Evolutionary conservation across 2,888 invertebrate genomes (phyloP).

Genomic region (Eupithecia inturbata): DNA sequence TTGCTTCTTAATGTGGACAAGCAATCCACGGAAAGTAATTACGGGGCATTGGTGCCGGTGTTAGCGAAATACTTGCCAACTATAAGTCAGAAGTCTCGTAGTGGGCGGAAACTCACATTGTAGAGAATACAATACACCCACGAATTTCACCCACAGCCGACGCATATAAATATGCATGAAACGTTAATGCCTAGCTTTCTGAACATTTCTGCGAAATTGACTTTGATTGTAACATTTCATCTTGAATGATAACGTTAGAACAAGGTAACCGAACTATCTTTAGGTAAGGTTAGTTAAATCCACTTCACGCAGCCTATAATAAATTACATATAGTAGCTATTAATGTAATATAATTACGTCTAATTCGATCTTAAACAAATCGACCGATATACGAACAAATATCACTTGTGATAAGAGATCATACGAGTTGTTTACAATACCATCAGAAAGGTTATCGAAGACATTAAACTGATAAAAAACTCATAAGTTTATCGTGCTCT

Average conservation of each 20-base stretch:
- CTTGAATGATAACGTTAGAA: neutral
- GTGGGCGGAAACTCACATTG: constrained; percentile 59
- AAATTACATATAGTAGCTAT: too few species aligned
- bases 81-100: constrained; percentile 13
- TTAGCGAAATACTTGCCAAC: neutral
- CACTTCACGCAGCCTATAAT: neutral
- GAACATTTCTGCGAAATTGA: neutral
- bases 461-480: neutral
- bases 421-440: constrained; percentile 49
- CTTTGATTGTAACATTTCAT: neutral
- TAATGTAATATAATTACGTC: neutral
- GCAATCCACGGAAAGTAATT: neutral
- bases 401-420: neutral
- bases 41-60: neutral
- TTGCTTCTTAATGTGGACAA: constrained; percentile 6
- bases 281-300: neutral
- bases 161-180: constrained; percentile 34
- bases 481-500: neutral
- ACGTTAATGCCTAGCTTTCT: neutral
- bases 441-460: constrained; percentile 38
- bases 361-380: neutral
- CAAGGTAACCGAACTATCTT: neutral
- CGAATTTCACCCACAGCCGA: constrained; percentile 55
- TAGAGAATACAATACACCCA: constrained; percentile 52
- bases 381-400: neutral